phyloP scores from a whole-genome alignment of 2,113 vertebrate genomes.

The Myrmecophaga tridactyla region DNA sequence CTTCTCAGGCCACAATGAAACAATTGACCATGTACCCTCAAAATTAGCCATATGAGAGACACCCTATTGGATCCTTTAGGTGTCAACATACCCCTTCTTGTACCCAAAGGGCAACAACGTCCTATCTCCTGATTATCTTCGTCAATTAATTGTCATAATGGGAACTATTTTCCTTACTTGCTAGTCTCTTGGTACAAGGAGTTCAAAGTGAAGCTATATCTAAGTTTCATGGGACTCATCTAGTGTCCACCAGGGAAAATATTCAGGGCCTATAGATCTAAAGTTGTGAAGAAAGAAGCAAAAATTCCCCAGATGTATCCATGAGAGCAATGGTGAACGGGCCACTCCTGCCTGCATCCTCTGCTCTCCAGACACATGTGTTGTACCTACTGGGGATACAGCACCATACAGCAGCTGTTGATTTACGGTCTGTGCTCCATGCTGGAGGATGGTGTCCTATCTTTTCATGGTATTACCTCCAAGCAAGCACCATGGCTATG shows the following conservation, averaged over 20 bases:
- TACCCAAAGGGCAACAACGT: not conserved
- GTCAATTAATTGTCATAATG: not conserved
- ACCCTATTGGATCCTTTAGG: not conserved
- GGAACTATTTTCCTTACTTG: no score
- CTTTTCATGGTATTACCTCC: not conserved
- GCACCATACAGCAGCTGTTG: not conserved
- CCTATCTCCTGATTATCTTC: not conserved
- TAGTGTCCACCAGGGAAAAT: not conserved
- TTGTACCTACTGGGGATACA: not conserved
- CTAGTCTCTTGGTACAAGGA: not conserved
- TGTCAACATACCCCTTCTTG: not conserved
- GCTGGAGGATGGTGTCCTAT: not conserved
- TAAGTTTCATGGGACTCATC: not conserved
- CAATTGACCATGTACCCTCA: not conserved
- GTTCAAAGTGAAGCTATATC: not conserved
- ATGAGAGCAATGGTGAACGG: not conserved
- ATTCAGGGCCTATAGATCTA: not conserved
- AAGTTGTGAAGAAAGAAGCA: not conserved
- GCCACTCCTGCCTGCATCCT: not conserved
- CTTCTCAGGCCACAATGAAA: not conserved
- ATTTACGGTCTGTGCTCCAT: not conserved
- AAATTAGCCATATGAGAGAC: not conserved
- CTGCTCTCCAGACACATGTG: not conserved
- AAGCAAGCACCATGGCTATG: not conserved
- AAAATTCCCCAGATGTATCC: not conserved